Base-by-base conservation (phyloP, 2,113 vertebrate species). In the Oostethus manadensis region DNA sequence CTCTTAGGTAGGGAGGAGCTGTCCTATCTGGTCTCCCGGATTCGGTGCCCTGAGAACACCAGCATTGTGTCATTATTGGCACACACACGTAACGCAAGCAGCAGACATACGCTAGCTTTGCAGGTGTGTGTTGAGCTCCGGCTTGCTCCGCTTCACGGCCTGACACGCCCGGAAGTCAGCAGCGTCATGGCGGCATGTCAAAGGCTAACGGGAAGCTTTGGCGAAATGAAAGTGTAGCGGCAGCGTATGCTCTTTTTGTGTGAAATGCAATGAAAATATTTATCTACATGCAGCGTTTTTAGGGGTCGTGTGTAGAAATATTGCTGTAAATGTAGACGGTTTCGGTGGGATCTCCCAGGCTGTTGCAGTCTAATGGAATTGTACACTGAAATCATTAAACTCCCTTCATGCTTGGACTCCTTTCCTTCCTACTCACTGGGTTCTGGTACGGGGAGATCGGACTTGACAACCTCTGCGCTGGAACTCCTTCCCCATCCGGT, bases 241-340 rank as follows among this genome's bases (percentile, higher is more conserved):
- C 91, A 91, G 85, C 83, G 76, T 70, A 58, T 77, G 79, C 81
- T 84, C 85, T 72, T 82, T 84, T 84, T 75, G 77, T 78, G 84
- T 90, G 74, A 87, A 82, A 71, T 80, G 89, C 89, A 91, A 90
- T 91, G 90, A 89, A 73, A 76, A 88, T 76, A 76, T 14, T n/a
- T 3, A 42, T 13, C n/a, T 86, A 81, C 88, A 84, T 76, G 70
- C 65, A 76, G 66, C 82, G 81, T 86, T 81, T 72, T 73, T 77
- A 82, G 76, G 33, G 76, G 64, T 83, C 55, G 62, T 81, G 68
- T 84, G 63, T 59, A 77, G 62, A 84, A 81, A 73, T 26, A 35
- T 83, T 73, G 54, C 56, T 85, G 82, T 88, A 81, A 73, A 76
- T 76, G 71, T 84, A 81, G 74, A 76, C 70, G 65, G 10, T 55